A percentile compares a stretch with the other conserved stretches of the same genome.
Evolutionary conservation across 2,797 vertebrate species (phyloP).

Genomic region (Enteromius fasciolatus): DNA sequence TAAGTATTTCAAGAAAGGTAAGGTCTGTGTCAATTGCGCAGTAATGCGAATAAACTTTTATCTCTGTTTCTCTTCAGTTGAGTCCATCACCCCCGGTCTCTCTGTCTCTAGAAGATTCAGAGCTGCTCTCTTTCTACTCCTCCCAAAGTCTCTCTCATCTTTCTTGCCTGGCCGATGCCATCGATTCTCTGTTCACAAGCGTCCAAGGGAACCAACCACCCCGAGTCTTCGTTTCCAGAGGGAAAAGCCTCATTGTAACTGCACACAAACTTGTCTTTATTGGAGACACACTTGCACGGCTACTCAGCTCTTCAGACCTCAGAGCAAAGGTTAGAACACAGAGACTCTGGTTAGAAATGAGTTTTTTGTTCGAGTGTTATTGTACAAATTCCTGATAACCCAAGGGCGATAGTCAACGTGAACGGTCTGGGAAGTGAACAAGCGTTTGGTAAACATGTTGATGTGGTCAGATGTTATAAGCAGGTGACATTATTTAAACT

Average conservation of each 20-base stretch:
- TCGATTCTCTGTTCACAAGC: slow-evolving; percentile 85
- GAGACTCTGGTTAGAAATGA: not conserved
- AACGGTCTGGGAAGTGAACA: not conserved
- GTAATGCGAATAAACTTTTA: not conserved
- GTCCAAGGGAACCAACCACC: slow-evolving; percentile 87
- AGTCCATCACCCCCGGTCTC: slow-evolving; percentile 75
- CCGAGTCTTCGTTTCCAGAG: slow-evolving; percentile 84
- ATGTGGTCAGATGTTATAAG: slow-evolving; percentile 21
- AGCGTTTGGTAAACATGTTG: slow-evolving; percentile 31
- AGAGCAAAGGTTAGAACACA: slow-evolving; percentile 75
- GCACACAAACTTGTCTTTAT: slow-evolving; percentile 94
- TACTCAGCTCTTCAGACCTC: slow-evolving; percentile 83
- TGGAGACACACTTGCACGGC: slow-evolving; percentile 88
- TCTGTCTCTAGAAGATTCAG: slow-evolving; percentile 83
- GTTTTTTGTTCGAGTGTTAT: not conserved
- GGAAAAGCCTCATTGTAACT: slow-evolving; percentile 88
- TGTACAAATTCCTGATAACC: not conserved
- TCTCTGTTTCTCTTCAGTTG: slow-evolving; percentile 64
- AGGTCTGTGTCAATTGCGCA: not conserved
- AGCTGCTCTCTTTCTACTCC: slow-evolving; percentile 89
- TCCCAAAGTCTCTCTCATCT: slow-evolving; percentile 88
- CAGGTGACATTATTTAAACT: slow-evolving; percentile 11
- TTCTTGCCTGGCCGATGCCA: slow-evolving; percentile 83
- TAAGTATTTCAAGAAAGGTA: not conserved
- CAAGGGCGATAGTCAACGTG: not conserved